Percentiles rank a stretch among this genome's conserved stretches.
phyloP scores from a whole-genome alignment of 1,140 invertebrate species.

The Eumeta japonica region DNA sequence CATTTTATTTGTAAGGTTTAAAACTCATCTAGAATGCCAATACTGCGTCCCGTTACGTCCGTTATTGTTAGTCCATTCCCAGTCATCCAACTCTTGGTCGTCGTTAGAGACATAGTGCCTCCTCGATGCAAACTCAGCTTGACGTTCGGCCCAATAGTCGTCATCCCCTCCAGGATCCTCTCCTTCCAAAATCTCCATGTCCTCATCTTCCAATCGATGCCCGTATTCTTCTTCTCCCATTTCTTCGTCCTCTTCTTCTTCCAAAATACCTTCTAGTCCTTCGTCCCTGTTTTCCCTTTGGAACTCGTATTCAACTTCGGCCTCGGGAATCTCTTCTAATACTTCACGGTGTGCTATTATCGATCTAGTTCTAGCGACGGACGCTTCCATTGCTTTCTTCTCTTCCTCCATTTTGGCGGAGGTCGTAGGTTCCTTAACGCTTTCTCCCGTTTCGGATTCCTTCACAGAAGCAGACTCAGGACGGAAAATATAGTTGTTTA shows the following conservation, averaged over 20 bases:
- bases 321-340: conserved; percentile 46
- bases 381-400: conserved; percentile 18
- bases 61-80: conserved; percentile 47
- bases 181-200: too few relatives aligned
- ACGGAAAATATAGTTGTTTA: conserved; percentile 56
- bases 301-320: conserved; percentile 41
- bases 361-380: conserved; percentile 20
- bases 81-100: conserved; percentile 40
- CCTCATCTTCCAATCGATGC: too few relatives aligned
- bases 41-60: conserved; percentile 35
- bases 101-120: conserved; percentile 26
- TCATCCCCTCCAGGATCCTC: conserved; percentile 33
- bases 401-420: conserved; percentile 5
- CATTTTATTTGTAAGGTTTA: too few relatives aligned
- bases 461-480: conserved; percentile 13
- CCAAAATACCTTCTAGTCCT: conserved; percentile 44
- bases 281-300: conserved; percentile 37
- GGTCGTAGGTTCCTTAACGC: conserved; percentile 11
- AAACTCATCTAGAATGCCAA: too few relatives aligned
- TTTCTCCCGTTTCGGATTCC: conserved; percentile 15
- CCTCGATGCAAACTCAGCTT: conserved; percentile 17
- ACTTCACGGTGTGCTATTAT: conserved; percentile 45
- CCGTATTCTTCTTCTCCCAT: conserved; percentile 31
- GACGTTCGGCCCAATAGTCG: conserved; percentile 33
- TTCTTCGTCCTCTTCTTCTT: conserved; percentile 49